Base-by-base conservation (phyloP, 64 coral and sea anemone species). In the Dendronephthya gigantea region DNA sequence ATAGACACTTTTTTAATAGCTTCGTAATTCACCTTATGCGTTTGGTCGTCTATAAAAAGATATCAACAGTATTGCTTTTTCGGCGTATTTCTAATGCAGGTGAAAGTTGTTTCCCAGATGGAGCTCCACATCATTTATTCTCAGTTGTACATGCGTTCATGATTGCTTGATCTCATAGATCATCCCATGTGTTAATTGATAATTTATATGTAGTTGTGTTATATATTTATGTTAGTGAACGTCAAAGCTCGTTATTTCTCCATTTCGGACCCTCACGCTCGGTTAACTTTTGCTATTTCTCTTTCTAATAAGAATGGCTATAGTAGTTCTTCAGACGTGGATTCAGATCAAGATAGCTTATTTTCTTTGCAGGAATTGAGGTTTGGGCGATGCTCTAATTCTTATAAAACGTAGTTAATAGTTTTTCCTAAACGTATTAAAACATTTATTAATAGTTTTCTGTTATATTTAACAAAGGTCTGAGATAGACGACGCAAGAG, bases 321-420 rank as follows among this genome's bases (percentile, higher is more conserved):
- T 4, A 90, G 85, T 31, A 85, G 35, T 85, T 49, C 83, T 90
- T 48, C 94, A 55, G 92, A 98, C 35, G 85, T 90, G 25, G 90
- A 93, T 50, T 91, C 83, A 45, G 88, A 89, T 13, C 40, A 59
- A 19, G 88, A 98, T 41, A 98, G 94, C 69, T 86, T 98, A 36
- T 47, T 98, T n/a, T 98, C 94, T 6, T 88, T 98, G 17, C 94
- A 93, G 83, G 94, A 98, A 58, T 45, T 98, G 43, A 93, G 94
- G 92, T 91, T 33, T 39, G 72, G 7, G 15, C 32, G 34, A 34
- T 79, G 25, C 4, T 79, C 29, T 19, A 36, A 66, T 66, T 66
- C 29, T 9, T 62, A 52, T 52, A 1, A 16, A 12, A 52, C 50
- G 8, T 52, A 16, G 13, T 22, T 52, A 12, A 52, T 52, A 9